A percentile compares a stretch with the other conserved stretches of the same genome.
These are phyloP conservation scores for Nemotelus nigrinus DNA, from an alignment of 2,888 invertebrate genomes.

Conservation along the genomic window DNA sequence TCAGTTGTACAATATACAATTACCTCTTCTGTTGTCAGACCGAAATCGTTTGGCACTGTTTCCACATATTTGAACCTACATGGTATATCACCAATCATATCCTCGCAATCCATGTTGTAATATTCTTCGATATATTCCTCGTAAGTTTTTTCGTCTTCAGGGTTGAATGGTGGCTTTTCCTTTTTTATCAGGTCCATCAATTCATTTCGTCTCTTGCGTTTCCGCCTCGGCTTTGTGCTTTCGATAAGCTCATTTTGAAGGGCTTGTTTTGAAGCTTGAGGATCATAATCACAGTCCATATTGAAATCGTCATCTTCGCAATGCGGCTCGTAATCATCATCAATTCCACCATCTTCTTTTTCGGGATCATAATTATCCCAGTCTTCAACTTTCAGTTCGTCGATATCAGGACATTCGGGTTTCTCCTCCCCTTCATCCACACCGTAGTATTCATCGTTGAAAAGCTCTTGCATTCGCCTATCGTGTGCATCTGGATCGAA, in stretches of 20 bases:
- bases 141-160: conserved; percentile 77
- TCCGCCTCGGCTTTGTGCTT: conserved; percentile 69
- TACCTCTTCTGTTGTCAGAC: conserved; percentile 90
- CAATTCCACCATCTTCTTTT: conserved; percentile 71
- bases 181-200: conserved; percentile 77
- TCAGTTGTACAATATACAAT: conserved; percentile 25
- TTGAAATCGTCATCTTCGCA: conserved; percentile 86
- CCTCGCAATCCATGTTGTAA: conserved; percentile 94
- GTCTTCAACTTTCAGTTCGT: conserved; percentile 65
- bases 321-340: conserved; percentile 67
- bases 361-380: conserved; percentile 67
- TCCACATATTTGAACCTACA: conserved; percentile 93
- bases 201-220: conserved; percentile 75
- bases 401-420: conserved; percentile 86
- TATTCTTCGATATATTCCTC: conserved; percentile 93
- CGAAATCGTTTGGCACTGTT: conserved; percentile 90
- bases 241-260: conserved; percentile 70
- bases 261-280: conserved; percentile 65
- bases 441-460: conserved; percentile 87
- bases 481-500: conserved; percentile 93
- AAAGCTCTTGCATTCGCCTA: conserved; percentile 83
- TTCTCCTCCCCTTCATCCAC: conserved; percentile 76
- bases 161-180: conserved; percentile 87
- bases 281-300: conserved; percentile 91
- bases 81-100: conserved; percentile 90